Percentiles rank a stretch among this genome's conserved stretches.
phyloP scores from a whole-genome alignment of 2,797 vertebrate genomes.

The Graptemys geographica region DNA sequence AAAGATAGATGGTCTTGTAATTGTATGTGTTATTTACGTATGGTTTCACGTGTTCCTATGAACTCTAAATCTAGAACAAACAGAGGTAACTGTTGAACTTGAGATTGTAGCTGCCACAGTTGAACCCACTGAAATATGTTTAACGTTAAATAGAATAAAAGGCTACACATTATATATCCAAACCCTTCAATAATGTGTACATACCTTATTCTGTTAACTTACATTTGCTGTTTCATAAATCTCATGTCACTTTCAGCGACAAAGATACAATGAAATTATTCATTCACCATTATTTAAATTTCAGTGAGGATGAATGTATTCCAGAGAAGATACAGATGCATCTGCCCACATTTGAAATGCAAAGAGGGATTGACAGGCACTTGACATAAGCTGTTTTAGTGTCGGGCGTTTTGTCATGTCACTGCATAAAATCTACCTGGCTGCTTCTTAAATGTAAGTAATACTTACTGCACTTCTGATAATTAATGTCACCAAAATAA shows the following conservation, averaged over 20 bases:
- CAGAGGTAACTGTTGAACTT: too few relatives aligned
- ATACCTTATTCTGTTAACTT: constrained; percentile 9
- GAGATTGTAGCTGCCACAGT: too few relatives aligned
- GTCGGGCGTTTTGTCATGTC: neutral
- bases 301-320: constrained; percentile 17
- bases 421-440: neutral
- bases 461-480: neutral
- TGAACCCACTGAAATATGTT: too few relatives aligned
- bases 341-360: constrained; percentile 53
- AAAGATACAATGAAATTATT: constrained; percentile 17
- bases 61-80: too few relatives aligned
- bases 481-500: neutral
- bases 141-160: too few relatives aligned
- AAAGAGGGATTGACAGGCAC: constrained; percentile 32
- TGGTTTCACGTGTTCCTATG: too few relatives aligned
- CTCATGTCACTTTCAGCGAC: constrained; percentile 20
- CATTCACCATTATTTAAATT: constrained; percentile 29
- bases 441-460: constrained; percentile 5
- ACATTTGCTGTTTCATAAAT: constrained; percentile 11
- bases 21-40: too few relatives aligned
- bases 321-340: constrained; percentile 5
- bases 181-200: constrained; percentile 30
- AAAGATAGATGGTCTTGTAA: too few relatives aligned
- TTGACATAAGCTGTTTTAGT: constrained; percentile 38
- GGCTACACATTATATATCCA: neutral